These are phyloP conservation scores for Tillus elongatus DNA, from an alignment of 2,888 invertebrate species.

Conservation along the genomic window DNA sequence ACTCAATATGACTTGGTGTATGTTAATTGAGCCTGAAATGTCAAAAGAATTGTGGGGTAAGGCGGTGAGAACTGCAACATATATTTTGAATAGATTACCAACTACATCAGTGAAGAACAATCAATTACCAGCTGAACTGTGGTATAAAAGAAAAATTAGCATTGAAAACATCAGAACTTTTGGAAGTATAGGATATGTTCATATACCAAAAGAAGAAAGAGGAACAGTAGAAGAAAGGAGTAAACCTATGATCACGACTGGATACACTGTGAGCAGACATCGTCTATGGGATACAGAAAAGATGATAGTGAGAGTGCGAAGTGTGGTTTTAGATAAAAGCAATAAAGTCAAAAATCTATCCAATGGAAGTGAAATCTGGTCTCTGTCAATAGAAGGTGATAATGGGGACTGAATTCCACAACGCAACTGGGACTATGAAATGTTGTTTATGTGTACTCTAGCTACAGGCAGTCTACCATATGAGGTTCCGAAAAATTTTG, in stretches of 20 bases:
- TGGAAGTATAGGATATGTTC: conserved; percentile 20
- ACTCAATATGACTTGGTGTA: too few species aligned
- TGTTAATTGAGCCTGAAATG: conserved; percentile 20
- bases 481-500: too few species aligned
- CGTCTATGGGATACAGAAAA: conserved; percentile 21
- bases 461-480: too few species aligned
- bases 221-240: too few species aligned
- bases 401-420: too few species aligned
- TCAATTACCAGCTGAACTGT: conserved; percentile 22
- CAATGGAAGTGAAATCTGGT: too few species aligned
- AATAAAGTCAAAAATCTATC: neutral
- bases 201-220: conserved; percentile 19
- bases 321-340: conserved; percentile 25
- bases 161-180: conserved; percentile 22
- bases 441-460: too few species aligned
- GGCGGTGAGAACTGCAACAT: conserved; percentile 18
- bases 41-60: conserved; percentile 22
- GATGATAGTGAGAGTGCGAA: conserved; percentile 21
- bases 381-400: too few species aligned
- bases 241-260: conserved; percentile 19
- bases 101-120: conserved; percentile 11
- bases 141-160: conserved; percentile 20
- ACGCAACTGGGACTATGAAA: too few species aligned
- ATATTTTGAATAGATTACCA: conserved; percentile 18
- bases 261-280: conserved; percentile 23